These are phyloP conservation scores for Sphaerodactylus townsendi DNA, from an alignment of 2,113 vertebrate species.

Conservation along the genomic window DNA sequence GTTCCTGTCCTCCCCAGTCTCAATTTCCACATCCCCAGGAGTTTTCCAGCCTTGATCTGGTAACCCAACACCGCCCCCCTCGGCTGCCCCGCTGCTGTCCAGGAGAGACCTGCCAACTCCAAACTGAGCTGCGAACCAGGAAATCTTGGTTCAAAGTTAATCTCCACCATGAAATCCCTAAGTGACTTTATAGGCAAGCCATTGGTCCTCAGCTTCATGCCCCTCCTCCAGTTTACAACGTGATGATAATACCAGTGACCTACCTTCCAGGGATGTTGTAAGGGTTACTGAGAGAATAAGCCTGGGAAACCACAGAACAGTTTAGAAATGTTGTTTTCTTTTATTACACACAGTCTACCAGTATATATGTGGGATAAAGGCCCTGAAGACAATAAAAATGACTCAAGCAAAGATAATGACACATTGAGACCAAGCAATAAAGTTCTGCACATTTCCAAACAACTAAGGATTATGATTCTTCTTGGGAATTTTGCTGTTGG, in stretches of 20 bases:
- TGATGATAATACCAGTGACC: not conserved
- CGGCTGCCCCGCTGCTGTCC: no score
- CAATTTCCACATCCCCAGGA: no score
- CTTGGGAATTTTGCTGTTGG: not conserved
- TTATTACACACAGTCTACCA: not conserved
- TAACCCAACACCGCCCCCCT: no score
- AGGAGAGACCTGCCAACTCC: no score
- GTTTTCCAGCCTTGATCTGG: no score
- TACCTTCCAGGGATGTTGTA: not conserved
- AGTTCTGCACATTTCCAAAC: not conserved
- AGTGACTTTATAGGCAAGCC: not conserved
- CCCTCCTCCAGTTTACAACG: not conserved
- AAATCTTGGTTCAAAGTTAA: not conserved
- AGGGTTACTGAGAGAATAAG: not conserved
- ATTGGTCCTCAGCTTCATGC: not conserved
- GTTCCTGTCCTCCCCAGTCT: no score
- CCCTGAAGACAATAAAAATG: not conserved
- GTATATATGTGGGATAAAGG: not conserved
- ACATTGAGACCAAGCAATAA: not conserved
- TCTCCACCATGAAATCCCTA: not conserved
- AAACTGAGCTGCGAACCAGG: not conserved
- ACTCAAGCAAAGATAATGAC: not conserved
- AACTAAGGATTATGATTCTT: not conserved
- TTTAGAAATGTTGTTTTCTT: not conserved
- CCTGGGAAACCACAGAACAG: not conserved